Evolutionary conservation across 2,888 invertebrate genomes (phyloP).

Genomic region (Kryphioiulus occultus): DNA sequence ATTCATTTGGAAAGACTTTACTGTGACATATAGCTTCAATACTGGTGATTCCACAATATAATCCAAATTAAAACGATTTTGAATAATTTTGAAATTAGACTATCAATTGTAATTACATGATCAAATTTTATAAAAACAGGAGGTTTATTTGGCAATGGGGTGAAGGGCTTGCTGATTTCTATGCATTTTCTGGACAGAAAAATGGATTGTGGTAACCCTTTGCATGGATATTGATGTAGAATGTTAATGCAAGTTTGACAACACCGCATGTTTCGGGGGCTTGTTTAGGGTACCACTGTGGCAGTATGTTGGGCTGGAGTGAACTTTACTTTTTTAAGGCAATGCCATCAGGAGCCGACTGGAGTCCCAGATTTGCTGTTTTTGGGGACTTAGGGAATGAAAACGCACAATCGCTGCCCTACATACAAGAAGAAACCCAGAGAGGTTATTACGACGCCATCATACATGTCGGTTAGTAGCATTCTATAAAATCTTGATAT

Average conservation of each 20-base stretch:
- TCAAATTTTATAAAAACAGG: no score
- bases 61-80: no score
- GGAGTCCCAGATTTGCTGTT: slow-evolving; percentile 59
- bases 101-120: no score
- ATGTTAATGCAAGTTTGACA: background rate
- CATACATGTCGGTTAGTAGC: slow-evolving; percentile 59
- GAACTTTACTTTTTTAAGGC: slow-evolving; percentile 59
- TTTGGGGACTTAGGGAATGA: slow-evolving; percentile 60
- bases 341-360: slow-evolving; percentile 57
- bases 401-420: slow-evolving; percentile 57
- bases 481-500: no score
- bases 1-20: no score
- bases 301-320: slow-evolving; percentile 58
- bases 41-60: no score
- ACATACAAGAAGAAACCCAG: slow-evolving; percentile 56
- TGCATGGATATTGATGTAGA: background rate
- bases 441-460: slow-evolving; percentile 58
- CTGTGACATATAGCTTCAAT: no score
- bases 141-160: no score
- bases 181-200: background rate
- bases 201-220: background rate
- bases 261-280: background rate
- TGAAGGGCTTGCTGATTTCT: no score
- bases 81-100: no score
- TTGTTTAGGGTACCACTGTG: slow-evolving; percentile 57